phyloP scores from a whole-genome alignment of 2,888 invertebrate species.

The Autographa pulchrina region DNA sequence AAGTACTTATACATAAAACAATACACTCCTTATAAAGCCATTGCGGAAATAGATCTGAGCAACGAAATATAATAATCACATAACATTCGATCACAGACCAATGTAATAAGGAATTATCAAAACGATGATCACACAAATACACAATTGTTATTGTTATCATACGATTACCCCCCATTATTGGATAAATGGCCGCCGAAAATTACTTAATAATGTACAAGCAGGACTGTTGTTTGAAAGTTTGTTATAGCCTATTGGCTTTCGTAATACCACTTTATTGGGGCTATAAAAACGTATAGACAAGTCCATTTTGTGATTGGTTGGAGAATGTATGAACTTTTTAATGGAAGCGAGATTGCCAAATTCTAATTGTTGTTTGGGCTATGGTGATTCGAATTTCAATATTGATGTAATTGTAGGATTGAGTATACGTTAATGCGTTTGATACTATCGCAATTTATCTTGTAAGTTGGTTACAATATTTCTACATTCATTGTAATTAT shows the following conservation, averaged over 20 bases:
- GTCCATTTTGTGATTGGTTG: constrained; percentile 36
- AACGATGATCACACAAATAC: constrained; percentile 50
- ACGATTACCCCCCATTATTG: constrained; percentile 68
- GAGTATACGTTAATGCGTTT: too few species aligned
- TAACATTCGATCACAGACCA: constrained; percentile 58
- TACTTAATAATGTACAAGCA: constrained; percentile 74
- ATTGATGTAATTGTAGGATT: background rate
- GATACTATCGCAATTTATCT: too few species aligned
- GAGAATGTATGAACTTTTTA: constrained; percentile 32
- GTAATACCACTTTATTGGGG: constrained; percentile 65
- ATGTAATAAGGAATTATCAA: constrained; percentile 58
- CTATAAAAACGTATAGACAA: constrained; percentile 56
- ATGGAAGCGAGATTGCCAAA: background rate
- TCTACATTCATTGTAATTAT: too few species aligned
- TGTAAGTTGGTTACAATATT: too few species aligned
- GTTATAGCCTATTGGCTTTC: constrained; percentile 65
- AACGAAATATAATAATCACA: constrained; percentile 56
- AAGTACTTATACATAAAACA: background rate
- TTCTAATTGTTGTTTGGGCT: background rate
- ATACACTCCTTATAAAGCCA: constrained; percentile 28
- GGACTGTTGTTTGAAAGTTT: constrained; percentile 70
- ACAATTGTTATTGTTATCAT: constrained; percentile 57
- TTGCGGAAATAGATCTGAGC: constrained; percentile 53
- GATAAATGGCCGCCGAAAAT: constrained; percentile 82
- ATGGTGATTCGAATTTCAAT: background rate